Evolutionary conservation across 2,113 vertebrate genomes (phyloP).

Genomic region (Eurypyga helias): DNA sequence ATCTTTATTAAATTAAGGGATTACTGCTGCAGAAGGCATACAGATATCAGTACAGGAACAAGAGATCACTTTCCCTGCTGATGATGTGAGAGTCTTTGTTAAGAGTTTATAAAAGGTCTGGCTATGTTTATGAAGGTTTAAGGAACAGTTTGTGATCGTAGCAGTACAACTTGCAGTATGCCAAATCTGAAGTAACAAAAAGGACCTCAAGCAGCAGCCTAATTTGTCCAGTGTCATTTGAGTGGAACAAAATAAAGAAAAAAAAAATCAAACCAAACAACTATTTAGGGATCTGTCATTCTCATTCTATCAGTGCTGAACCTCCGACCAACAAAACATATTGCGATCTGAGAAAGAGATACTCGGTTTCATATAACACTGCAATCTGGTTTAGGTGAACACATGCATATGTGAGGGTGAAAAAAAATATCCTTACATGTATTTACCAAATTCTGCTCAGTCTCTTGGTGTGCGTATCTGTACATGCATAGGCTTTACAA

Average conservation of each 20-base stretch:
- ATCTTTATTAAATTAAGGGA: conserved; percentile 38
- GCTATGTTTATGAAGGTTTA: neutral
- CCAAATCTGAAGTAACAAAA: neutral
- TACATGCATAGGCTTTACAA: neutral
- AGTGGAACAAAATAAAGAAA: neutral
- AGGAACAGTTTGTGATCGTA: neutral
- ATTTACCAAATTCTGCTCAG: neutral
- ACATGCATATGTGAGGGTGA: neutral
- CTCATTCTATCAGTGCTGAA: neutral
- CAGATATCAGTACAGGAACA: neutral
- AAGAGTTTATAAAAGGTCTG: neutral
- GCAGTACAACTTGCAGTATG: neutral
- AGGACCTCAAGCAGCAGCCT: neutral
- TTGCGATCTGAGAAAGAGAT: neutral
- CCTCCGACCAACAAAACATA: neutral
- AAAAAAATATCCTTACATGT: neutral
- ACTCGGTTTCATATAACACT: neutral
- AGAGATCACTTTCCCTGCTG: neutral
- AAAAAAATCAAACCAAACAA: neutral
- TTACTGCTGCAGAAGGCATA: neutral
- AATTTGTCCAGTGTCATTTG: neutral
- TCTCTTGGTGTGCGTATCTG: neutral
- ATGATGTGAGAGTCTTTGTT: neutral
- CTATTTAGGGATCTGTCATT: neutral
- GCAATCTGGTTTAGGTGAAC: neutral